phyloP scores from a whole-genome alignment of 2,797 vertebrate genomes.

The Phrynocephalus guinanensis region DNA sequence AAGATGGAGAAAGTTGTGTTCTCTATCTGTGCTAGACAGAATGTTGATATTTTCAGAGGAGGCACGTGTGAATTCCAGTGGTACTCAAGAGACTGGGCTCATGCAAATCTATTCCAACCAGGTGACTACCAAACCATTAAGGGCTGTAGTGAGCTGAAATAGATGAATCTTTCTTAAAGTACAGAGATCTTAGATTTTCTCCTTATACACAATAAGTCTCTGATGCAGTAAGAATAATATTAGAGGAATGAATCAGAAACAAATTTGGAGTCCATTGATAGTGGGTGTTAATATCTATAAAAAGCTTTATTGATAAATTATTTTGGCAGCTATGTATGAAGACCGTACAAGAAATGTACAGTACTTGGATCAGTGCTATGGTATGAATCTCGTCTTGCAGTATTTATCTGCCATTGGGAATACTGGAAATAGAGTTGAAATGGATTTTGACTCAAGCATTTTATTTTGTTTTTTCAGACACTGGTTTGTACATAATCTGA shows the following conservation, averaged over 20 bases:
- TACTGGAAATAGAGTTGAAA: slow-evolving; percentile 43
- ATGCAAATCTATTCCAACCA: not conserved
- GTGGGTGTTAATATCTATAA: slow-evolving; percentile 23
- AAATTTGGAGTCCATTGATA: slow-evolving; percentile 20
- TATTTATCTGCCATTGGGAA: slow-evolving; percentile 37
- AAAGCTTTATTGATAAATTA: slow-evolving; percentile 40
- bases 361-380: slow-evolving; percentile 52
- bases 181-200: slow-evolving; percentile 47
- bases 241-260: slow-evolving; percentile 30
- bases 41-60: not conserved
- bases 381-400: slow-evolving; percentile 22
- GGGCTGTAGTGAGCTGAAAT: slow-evolving; percentile 54
- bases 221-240: slow-evolving; percentile 38
- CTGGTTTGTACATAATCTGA: slow-evolving; percentile 73
- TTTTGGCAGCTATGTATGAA: slow-evolving; percentile 52
- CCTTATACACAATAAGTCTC: slow-evolving; percentile 34
- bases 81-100: not conserved
- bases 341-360: slow-evolving; percentile 25
- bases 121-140: slow-evolving; percentile 44
- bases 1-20: not conserved
- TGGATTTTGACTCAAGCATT: slow-evolving; percentile 57
- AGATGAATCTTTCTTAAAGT: slow-evolving; percentile 36
- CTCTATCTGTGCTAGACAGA: slow-evolving; percentile 5
- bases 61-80: slow-evolving; percentile 11
- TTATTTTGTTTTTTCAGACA: slow-evolving; percentile 67